Percentiles rank a stretch among this genome's conserved stretches.
phyloP scores from a whole-genome alignment of 2,888 invertebrate species.

The Lordiphosa andalusiaca region DNA sequence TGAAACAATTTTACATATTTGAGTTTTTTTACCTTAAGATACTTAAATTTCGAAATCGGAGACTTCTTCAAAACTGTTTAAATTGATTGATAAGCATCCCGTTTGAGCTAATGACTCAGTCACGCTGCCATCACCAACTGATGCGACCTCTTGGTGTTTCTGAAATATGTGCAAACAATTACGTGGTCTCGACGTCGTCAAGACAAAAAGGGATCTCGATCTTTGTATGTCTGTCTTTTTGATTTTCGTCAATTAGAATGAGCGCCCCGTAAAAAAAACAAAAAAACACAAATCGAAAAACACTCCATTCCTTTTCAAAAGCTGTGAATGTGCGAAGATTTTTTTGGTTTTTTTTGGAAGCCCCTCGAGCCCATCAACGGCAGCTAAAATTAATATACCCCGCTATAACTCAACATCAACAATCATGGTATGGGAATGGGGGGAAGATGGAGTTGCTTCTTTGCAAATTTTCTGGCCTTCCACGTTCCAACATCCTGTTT shows the following conservation, averaged over 20 bases:
- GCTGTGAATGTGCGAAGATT: slow-evolving; percentile 70
- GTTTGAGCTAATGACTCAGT: slow-evolving; percentile 1
- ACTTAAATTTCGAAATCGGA: no score
- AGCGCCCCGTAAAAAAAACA: slow-evolving; percentile 23
- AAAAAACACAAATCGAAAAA: slow-evolving; percentile 1
- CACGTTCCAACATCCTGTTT: slow-evolving; percentile 73
- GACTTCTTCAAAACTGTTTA: neutral
- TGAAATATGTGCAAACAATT: slow-evolving; percentile 73
- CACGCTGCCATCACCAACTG: slow-evolving; percentile 38
- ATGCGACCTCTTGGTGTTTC: slow-evolving; percentile 65
- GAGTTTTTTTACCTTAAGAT: no score
- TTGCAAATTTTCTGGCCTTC: slow-evolving; percentile 64
- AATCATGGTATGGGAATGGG: slow-evolving; percentile 10
- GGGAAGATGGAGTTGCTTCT: slow-evolving; percentile 22
- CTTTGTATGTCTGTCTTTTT: slow-evolving; percentile 46
- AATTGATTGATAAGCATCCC: slow-evolving; percentile 5
- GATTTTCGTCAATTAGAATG: slow-evolving; percentile 72
- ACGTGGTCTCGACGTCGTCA: slow-evolving; percentile 41
- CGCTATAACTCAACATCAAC: slow-evolving; percentile 71
- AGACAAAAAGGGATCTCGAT: slow-evolving; percentile 15
- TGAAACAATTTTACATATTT: no score
- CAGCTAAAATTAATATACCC: slow-evolving; percentile 72
- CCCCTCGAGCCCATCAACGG: slow-evolving; percentile 63
- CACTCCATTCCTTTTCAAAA: slow-evolving; percentile 37
- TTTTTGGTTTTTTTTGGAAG: slow-evolving; percentile 58